phyloP scores from a whole-genome alignment of 2,113 vertebrate species.

The Anarrhichthys ocellatus region DNA sequence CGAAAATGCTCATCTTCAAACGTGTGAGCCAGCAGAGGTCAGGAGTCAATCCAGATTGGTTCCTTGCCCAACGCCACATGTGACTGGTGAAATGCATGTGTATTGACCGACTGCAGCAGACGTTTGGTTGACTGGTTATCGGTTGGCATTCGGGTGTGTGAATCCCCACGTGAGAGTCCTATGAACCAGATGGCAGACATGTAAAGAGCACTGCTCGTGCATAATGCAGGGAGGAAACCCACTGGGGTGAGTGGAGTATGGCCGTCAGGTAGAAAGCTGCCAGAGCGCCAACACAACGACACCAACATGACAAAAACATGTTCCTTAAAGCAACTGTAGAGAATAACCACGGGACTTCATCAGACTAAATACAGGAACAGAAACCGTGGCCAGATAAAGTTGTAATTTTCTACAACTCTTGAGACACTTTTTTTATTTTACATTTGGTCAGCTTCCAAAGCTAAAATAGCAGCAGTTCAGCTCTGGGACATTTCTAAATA shows the following conservation, averaged over 20 bases:
- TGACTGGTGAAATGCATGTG: neutral
- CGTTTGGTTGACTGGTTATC: constrained; percentile 5
- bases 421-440: constrained; percentile 3
- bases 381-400: neutral
- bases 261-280: constrained; percentile 24
- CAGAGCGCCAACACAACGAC: constrained; percentile 2
- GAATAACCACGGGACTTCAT: neutral
- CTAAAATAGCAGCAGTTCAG: constrained; percentile 36
- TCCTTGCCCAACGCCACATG: neutral
- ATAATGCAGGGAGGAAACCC: constrained; percentile 40
- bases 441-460: constrained; percentile 32
- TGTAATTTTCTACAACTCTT: constrained; percentile 36
- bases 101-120: neutral
- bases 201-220: constrained; percentile 21
- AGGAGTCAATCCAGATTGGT: neutral
- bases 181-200: constrained; percentile 41
- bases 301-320: constrained; percentile 15
- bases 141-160: constrained; percentile 4
- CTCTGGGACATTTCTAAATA: constrained; percentile 55
- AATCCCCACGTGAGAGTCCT: constrained; percentile 26
- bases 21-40: neutral
- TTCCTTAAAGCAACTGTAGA: neutral
- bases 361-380: constrained; percentile 24
- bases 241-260: constrained; percentile 33
- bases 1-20: neutral